These are phyloP conservation scores for Corythornis madagascariensis DNA, from an alignment of 2,113 vertebrate species.

Conservation along the genomic window DNA sequence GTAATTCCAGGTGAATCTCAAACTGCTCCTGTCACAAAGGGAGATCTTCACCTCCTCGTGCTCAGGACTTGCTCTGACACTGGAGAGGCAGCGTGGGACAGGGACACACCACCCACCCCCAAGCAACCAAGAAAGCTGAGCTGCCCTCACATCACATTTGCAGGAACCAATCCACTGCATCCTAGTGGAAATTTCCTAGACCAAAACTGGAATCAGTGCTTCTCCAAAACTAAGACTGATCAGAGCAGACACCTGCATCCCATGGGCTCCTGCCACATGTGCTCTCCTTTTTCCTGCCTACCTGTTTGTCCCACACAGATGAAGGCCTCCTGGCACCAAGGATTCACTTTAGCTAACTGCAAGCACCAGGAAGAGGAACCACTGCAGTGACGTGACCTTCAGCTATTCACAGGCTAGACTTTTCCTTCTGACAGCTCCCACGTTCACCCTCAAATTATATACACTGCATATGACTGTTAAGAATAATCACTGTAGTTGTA, in stretches of 20 bases:
- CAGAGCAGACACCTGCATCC: background rate
- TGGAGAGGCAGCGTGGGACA: background rate
- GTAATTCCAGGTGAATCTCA: background rate
- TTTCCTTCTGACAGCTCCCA: constrained; percentile 33
- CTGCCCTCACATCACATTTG: rapidly evolving
- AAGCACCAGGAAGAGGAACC: background rate
- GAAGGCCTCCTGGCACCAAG: background rate
- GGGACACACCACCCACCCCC: background rate
- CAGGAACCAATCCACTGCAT: background rate
- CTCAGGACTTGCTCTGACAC: rapidly evolving
- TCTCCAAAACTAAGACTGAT: background rate
- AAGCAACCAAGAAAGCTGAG: background rate
- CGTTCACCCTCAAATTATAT: constrained; percentile 38
- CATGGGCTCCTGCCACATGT: rapidly evolving
- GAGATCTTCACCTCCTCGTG: background rate
- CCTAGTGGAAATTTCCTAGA: background rate
- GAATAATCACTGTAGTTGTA: constrained; percentile 51
- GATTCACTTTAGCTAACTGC: background rate
- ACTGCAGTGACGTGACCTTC: background rate
- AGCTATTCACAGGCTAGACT: background rate
- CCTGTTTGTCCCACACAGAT: background rate
- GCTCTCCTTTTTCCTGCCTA: background rate
- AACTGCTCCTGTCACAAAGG: background rate
- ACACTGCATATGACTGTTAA: constrained; percentile 34
- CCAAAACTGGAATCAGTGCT: background rate